Evolutionary conservation across 2,113 vertebrate species (phyloP).

Genomic region (Donacobius atricapilla): DNA sequence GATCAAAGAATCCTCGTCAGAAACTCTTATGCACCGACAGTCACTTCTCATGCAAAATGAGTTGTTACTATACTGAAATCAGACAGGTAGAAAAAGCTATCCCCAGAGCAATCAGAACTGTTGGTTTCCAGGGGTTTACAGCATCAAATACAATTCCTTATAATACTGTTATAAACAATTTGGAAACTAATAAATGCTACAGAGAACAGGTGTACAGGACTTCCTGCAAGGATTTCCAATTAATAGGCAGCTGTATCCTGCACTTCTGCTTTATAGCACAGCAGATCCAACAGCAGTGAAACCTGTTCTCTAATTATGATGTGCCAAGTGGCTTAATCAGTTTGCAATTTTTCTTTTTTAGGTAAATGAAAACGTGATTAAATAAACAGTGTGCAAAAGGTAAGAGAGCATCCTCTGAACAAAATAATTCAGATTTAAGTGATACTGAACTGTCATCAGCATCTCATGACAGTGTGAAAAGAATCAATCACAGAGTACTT

Average conservation of each 20-base stretch:
- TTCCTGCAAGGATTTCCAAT: conserved; percentile 7
- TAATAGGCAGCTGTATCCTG: background rate
- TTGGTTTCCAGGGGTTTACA: conserved; percentile 10
- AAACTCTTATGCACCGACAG: background rate
- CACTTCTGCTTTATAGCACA: background rate
- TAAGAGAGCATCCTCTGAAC: background rate
- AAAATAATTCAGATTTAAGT: background rate
- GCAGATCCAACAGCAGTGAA: background rate
- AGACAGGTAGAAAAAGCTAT: conserved; percentile 24
- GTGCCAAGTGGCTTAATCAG: background rate
- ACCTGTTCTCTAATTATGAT: background rate
- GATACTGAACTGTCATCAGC: background rate
- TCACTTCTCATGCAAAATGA: conserved; percentile 24
- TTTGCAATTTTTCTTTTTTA: background rate
- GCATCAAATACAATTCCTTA: background rate
- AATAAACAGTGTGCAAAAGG: background rate
- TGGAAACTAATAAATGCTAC: background rate
- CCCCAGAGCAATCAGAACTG: background rate
- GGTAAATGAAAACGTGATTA: background rate
- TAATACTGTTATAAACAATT: background rate
- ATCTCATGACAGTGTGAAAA: background rate
- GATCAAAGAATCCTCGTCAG: conserved; percentile 13
- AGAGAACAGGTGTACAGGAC: background rate
- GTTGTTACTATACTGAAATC: background rate
- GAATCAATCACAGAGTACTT: background rate